phyloP scores from a whole-genome alignment of 2,888 invertebrate species.

The Alcis repandata region DNA sequence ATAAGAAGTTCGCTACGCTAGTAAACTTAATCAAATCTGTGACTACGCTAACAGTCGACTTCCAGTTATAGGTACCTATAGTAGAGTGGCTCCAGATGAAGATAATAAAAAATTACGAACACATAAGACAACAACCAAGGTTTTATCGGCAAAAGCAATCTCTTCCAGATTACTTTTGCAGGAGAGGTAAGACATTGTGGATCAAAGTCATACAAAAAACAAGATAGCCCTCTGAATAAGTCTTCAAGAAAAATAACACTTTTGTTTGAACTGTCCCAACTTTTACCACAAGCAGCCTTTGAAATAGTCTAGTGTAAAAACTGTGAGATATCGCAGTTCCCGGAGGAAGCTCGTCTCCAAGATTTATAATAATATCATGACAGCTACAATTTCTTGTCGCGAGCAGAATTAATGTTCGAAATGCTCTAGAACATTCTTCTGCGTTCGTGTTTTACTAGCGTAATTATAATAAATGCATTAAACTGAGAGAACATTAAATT shows the following conservation, averaged over 20 bases:
- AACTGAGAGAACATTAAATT: constrained; percentile 14
- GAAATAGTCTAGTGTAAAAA: constrained; percentile 43
- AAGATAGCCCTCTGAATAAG: no score
- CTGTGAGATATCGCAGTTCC: constrained; percentile 41
- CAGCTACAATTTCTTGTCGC: constrained; percentile 41
- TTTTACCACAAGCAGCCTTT: constrained; percentile 34
- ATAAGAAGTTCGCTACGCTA: no score
- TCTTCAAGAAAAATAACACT: constrained; percentile 37
- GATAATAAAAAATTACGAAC: no score
- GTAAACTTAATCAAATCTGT: no score
- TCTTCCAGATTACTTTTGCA: no score
- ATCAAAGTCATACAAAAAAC: no score
- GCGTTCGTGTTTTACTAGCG: constrained; percentile 24
- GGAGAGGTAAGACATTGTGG: no score
- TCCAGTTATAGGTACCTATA: no score
- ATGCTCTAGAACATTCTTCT: constrained; percentile 19
- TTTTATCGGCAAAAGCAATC: no score
- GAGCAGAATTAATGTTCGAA: constrained; percentile 34
- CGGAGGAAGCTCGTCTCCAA: constrained; percentile 45
- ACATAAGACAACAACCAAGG: no score
- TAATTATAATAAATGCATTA: constrained; percentile 28
- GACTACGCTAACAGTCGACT: no score
- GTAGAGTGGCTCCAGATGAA: no score
- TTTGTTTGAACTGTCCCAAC: constrained; percentile 41
- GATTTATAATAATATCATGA: constrained; percentile 51